Evolutionary conservation across 2,113 vertebrate species (phyloP).

Genomic region (Cepphus grylle): DNA sequence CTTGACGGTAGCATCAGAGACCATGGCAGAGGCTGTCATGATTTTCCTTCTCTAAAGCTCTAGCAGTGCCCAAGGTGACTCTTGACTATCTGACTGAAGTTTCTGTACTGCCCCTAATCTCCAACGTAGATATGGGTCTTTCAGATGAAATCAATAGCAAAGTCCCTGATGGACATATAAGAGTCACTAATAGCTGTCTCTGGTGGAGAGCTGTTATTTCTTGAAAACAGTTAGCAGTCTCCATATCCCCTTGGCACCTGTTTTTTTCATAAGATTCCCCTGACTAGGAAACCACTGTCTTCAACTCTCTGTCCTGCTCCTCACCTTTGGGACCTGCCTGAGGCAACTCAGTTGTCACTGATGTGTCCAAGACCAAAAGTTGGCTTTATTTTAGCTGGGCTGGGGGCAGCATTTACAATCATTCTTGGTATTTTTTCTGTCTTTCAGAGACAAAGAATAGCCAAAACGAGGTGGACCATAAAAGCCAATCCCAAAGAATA

Average conservation of each 20-base stretch:
- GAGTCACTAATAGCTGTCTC: not conserved
- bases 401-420: not conserved
- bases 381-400: not conserved
- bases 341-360: not conserved
- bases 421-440: not conserved
- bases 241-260: not conserved
- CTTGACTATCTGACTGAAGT: not conserved
- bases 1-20: not conserved
- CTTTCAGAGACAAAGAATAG: not conserved
- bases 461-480: not conserved
- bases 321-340: not conserved
- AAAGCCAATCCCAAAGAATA: not conserved
- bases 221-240: not conserved
- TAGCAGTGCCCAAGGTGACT: not conserved
- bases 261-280: not conserved
- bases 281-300: not conserved
- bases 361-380: not conserved
- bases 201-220: not conserved
- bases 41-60: not conserved
- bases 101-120: not conserved
- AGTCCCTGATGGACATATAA: not conserved
- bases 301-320: not conserved
- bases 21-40: not conserved
- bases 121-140: not conserved
- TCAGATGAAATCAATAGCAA: not conserved